Conservation (phyloP, 2,888 invertebrate genomes). For the Idaea straminata region DNA sequence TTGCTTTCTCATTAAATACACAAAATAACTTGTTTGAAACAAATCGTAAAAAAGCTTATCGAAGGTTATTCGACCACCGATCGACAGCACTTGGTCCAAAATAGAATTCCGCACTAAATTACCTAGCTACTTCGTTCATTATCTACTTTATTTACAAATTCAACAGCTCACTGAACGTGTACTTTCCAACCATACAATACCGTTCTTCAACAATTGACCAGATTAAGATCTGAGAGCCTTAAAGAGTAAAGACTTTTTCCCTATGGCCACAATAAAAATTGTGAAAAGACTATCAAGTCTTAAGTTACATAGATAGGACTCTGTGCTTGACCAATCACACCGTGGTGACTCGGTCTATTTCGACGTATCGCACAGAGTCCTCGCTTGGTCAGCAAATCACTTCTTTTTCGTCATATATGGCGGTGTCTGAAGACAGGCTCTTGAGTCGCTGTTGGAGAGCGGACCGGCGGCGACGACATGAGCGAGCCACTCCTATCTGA, state of each 20-base stretch:
- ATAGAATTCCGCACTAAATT: conserved; percentile 43
- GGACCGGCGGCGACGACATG: conserved; percentile 85
- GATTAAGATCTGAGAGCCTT: background rate
- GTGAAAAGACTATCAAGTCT: background rate
- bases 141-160: conserved; percentile 40
- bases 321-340: conserved; percentile 84
- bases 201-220: conserved; percentile 37
- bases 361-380: conserved; percentile 96
- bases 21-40: background rate
- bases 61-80: conserved; percentile 44
- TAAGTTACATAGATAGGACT: conserved; percentile 44
- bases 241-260: background rate
- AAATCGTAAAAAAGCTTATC: conserved; percentile 8
- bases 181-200: conserved; percentile 8
- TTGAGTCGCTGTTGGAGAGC: conserved; percentile 89
- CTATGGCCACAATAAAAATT: conserved; percentile 1
- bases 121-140: conserved; percentile 37
- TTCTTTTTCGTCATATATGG: conserved; percentile 91
- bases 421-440: conserved; percentile 90
- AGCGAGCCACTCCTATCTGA: conserved; percentile 70
- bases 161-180: conserved; percentile 17
- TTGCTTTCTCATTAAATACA: background rate
- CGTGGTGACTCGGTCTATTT: conserved; percentile 93
- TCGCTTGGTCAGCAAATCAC: conserved; percentile 98
- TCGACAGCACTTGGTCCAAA: conserved; percentile 75